phyloP scores from a whole-genome alignment of 2,888 invertebrate species.

The Rhabditophanes sp. region DNA sequence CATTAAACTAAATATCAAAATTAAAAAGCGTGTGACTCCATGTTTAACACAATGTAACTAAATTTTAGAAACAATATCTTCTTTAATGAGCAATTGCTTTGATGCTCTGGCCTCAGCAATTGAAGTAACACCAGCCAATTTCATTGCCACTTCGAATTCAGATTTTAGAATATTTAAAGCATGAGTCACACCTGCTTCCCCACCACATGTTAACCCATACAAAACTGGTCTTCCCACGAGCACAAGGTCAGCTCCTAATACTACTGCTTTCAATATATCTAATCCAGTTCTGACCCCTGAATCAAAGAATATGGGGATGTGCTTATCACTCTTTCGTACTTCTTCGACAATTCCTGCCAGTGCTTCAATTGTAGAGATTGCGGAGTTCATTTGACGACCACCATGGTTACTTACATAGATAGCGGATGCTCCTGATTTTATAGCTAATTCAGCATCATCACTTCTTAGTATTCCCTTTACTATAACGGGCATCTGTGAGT shows the following conservation, averaged over 20 bases:
- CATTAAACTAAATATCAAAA: too few relatives aligned
- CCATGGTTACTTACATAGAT: conserved; percentile 86
- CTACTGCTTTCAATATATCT: conserved; percentile 74
- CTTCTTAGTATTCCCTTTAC: conserved; percentile 46
- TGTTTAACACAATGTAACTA: too few relatives aligned
- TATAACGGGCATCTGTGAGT: conserved; percentile 18
- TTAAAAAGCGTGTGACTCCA: too few relatives aligned
- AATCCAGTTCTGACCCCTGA: conserved; percentile 47
- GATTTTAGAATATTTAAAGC: conserved; percentile 25
- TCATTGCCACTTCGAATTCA: conserved; percentile 30
- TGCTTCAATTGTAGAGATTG: conserved; percentile 54
- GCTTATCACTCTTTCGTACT: conserved; percentile 13
- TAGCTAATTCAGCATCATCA: conserved; percentile 66
- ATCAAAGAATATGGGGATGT: too few relatives aligned
- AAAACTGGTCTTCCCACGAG: conserved; percentile 45
- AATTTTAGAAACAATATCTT: too few relatives aligned
- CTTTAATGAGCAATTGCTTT: too few relatives aligned
- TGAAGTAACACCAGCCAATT: conserved; percentile 22
- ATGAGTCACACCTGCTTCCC: conserved; percentile 23
- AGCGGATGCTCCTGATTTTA: conserved; percentile 59
- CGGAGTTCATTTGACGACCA: conserved; percentile 64
- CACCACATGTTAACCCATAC: conserved; percentile 32
- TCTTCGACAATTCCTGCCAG: conserved; percentile 18
- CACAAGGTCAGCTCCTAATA: conserved; percentile 74
- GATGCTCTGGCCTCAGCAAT: too few relatives aligned